A percentile compares a stretch with the other conserved stretches of the same genome.
Evolutionary conservation across 2,113 vertebrate species (phyloP).

Genomic region (Brachyhypopomus gauderio): DNA sequence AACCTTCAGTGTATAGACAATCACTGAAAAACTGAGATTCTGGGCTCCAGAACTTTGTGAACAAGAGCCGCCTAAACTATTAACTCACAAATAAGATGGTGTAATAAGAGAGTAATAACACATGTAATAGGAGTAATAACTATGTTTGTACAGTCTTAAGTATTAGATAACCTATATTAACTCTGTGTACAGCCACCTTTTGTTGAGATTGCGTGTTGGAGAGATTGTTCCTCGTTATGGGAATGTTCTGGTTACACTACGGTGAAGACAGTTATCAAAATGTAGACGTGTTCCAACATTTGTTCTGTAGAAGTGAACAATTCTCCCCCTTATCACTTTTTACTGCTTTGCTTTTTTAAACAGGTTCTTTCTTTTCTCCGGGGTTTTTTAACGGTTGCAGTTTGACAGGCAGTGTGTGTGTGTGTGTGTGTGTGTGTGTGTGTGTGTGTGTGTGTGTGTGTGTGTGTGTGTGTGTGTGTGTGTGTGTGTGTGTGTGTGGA

Average conservation of each 20-base stretch:
- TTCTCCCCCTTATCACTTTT: too few relatives aligned
- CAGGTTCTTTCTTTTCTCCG: too few relatives aligned
- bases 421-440: too few relatives aligned
- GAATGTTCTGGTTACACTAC: constrained; percentile 9
- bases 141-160: constrained; percentile 29
- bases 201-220: background rate
- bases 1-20: constrained; percentile 31
- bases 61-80: background rate
- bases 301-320: background rate
- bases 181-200: background rate
- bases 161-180: constrained; percentile 5
- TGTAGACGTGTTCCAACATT: background rate
- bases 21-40: constrained; percentile 3
- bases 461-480: too few relatives aligned
- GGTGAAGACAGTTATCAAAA: background rate
- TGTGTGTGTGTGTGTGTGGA: too few relatives aligned
- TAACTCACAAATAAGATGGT: background rate
- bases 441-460: too few relatives aligned
- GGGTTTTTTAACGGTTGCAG: too few relatives aligned
- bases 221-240: constrained; percentile 31
- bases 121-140: constrained; percentile 36
- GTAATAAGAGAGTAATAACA: constrained; percentile 26
- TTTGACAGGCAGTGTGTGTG: too few relatives aligned
- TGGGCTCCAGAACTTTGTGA: background rate
- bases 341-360: too few relatives aligned